Evolutionary conservation across 2,113 vertebrate genomes (phyloP).

Genomic region (Numida meleagris): DNA sequence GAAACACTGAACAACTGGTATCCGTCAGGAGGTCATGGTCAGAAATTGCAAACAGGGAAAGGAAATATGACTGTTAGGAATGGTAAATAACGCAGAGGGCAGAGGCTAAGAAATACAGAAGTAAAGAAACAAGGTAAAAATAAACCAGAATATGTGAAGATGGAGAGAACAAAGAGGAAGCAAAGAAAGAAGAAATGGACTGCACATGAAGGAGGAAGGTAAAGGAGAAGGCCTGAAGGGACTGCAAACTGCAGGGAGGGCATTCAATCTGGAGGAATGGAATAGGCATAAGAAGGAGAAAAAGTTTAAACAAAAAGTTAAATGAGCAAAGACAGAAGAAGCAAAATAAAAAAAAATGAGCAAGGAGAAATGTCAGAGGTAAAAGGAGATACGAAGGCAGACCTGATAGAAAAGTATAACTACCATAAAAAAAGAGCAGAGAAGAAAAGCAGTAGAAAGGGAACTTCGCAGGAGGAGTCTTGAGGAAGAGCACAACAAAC

Average conservation of each 20-base stretch:
- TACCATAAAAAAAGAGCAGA: neutral
- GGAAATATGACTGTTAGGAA: neutral
- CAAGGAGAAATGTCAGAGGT: neutral
- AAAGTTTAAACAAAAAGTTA: neutral
- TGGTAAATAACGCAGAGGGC: neutral
- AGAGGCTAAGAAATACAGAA: neutral
- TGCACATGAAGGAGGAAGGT: neutral
- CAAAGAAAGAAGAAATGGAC: neutral
- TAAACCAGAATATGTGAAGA: neutral
- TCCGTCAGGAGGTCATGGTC: neutral
- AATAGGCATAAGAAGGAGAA: neutral
- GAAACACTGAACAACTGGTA: neutral
- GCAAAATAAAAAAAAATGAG: slow-evolving; percentile 1
- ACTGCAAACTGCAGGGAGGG: neutral
- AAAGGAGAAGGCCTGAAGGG: neutral
- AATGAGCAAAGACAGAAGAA: neutral
- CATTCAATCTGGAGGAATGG: neutral
- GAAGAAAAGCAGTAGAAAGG: neutral
- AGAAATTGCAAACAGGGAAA: neutral
- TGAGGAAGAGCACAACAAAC: neutral
- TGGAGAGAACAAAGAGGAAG: neutral
- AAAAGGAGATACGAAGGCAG: neutral
- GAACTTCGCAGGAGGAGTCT: neutral
- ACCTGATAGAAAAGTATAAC: neutral
- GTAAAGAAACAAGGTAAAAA: neutral